Base-by-base conservation (phyloP, 2,797 vertebrate species). In the Acanthurus leucopareius region DNA sequence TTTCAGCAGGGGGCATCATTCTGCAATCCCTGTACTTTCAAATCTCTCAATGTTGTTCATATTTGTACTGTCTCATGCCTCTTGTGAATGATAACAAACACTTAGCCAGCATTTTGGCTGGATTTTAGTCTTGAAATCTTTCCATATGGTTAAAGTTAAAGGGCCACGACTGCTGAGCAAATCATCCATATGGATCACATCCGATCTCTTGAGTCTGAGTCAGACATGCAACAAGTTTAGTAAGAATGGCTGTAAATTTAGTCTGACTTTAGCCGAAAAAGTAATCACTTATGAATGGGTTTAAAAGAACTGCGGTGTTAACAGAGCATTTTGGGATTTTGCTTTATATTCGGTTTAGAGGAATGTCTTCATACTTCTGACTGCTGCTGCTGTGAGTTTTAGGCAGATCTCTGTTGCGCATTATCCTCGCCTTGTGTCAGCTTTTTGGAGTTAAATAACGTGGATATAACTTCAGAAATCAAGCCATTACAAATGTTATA, bases 1-100 rank as follows among this genome's bases (percentile, higher is more conserved):
- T 59, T 68, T 86, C 90, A 91, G 83, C 82, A 92, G 89, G 73
- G 83, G 89, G 91, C 77, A 38, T 69, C 83, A 82, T 82, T 90
- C 81, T 85, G 90, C 90, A 88, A n/a, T 44, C 7, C 47, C 79
- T 59, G 40, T 59, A 56, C 47, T 54, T 61, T 52, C 5, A 67
- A 48, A 52, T n/a, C 32, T 54, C 7, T 10, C 51, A 44, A 3
- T 20, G 44, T 32, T 63, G 28, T 13, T 71, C 25, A 45, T 54
- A 19, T 44, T 7, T 59, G 25, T 57, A 5, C 13, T 49, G 58
- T 22, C 5, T 42, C 54, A 5, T 28, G 20, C 14, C 10, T 48
- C 14, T 8, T 22, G 54, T 51, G 17, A 16, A 59, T 9, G 35
- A 54, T 20, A 66, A 17, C 14, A 22, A 28, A 7, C 38, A 42